Evolutionary conservation across 2,888 invertebrate species (phyloP).

Genomic region (Sesia bembeciformis): DNA sequence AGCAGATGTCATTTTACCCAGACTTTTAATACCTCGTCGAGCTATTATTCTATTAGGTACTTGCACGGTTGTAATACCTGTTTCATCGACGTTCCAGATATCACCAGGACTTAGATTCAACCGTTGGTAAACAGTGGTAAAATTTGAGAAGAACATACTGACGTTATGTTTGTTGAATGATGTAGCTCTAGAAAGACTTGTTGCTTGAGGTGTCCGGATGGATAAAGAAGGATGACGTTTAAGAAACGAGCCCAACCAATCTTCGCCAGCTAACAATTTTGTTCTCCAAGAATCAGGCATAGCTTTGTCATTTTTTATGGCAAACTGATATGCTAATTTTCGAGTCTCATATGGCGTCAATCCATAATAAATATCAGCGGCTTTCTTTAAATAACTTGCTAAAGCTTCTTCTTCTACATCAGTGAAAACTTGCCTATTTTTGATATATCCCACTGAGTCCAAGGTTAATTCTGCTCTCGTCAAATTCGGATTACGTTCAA

Average conservation of each 20-base stretch:
- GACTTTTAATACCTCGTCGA: not conserved
- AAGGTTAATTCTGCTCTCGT: too few relatives aligned
- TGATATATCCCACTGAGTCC: too few relatives aligned
- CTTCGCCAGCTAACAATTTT: conserved; percentile 7
- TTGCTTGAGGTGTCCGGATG: too few relatives aligned
- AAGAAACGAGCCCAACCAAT: conserved; percentile 7
- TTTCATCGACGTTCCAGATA: conserved; percentile 10
- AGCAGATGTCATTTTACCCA: conserved; percentile 21
- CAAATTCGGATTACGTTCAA: too few relatives aligned
- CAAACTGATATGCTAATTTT: conserved; percentile 2
- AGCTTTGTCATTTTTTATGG: not conserved
- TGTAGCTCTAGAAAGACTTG: too few relatives aligned
- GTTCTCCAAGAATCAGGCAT: conserved; percentile 5
- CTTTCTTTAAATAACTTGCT: conserved; percentile 4
- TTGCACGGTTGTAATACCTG: conserved; percentile 7
- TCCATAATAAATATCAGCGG: conserved; percentile 6
- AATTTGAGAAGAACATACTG: conserved; percentile 3
- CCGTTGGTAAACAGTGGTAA: conserved; percentile 4
- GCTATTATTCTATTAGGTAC: not conserved
- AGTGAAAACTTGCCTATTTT: too few relatives aligned
- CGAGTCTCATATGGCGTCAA: not conserved
- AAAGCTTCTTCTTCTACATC: too few relatives aligned
- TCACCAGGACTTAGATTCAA: conserved; percentile 4
- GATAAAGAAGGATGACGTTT: too few relatives aligned
- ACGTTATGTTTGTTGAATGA: conserved; percentile 8